Evolutionary conservation across 2,113 vertebrate genomes (phyloP), one percentile per base, ranked within the genome.

Genomic region (Smithornis capensis): DNA sequence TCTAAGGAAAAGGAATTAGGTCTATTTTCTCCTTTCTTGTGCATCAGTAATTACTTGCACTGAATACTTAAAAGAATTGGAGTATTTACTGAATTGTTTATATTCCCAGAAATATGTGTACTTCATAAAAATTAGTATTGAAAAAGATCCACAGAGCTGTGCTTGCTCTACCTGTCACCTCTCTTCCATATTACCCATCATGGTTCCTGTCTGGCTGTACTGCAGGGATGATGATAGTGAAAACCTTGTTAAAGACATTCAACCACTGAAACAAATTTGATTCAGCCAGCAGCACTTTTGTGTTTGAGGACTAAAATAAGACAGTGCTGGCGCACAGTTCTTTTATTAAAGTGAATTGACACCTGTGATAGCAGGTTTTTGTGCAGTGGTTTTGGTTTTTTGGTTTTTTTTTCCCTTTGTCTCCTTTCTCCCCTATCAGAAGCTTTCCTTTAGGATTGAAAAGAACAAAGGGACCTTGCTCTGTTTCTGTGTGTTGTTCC

Each of bases 391-490:
- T 14, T 10, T 45, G 45, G 45, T 6, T 47, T 9, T 37, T 22
- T 21, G 75, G 19, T 3, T 23, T 53, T 9, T 49, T 21, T 16
- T 29, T n/a, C n/a, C n/a, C n/a, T n/a, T n/a, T n/a, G n/a, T n/a
- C 9, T 37, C 10, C 5, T 10, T 45, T 38, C 44, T 11, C 3
- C 2, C 4, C 19, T 27, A 74, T 65, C 73, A 79, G 25, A 94
- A 77, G 16, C 44, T n/a, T 92, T 75, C 18, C 52, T 92, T 96
- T 69, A 74, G 91, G 75, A 89, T 24, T 79, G 47, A 71, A 40
- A 83, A 60, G 84, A 96, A 78, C 74, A 96, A 96, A 95, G 44
- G 18, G 25, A 68, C 27, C 18, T 94, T 64, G 70, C 38, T 96
- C 42, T 73, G 42, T 8, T 92, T 65, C 29, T 53, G 14, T 19